Base-by-base conservation (phyloP, 2,888 invertebrate species). In the Scaptomyza parva region DNA sequence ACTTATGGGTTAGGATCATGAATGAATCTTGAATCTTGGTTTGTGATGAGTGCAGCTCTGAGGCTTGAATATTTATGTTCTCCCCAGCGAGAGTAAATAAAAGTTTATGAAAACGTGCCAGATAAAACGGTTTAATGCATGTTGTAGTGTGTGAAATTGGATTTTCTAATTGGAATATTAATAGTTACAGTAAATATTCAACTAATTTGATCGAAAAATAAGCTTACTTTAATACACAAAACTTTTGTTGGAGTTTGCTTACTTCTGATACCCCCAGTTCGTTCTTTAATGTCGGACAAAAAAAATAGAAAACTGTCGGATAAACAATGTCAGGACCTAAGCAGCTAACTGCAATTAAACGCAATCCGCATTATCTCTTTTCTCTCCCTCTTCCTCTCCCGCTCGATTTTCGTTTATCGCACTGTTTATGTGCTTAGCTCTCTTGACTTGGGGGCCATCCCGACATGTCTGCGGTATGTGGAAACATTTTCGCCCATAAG, bases 381-480 rank as follows among this genome's bases (percentile, higher is more conserved):
- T n/a, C 6, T n/a, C 6, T 33, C n/a, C 2, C 70, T 72, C 61
- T 18, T 37, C 77, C 66, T 66, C 61, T 18, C 40, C 40, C 62
- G n/a, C n/a, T n/a, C n/a, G n/a, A n/a, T 37, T 43, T 17, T 35
- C 40, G 61, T 63, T 76, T 64, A 78, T 58, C 76, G 59, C 51
- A 48, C 18, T 64, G 70, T 71, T 76, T 75, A 78, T 75, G 76
- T 60, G 75, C 65, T 72, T 67, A 75, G 65, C 55, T 57, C 55
- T 37, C 55, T n/a, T n/a, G 28, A 51, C 24, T 57, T 41, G 48
- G n/a, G 5, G n/a, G 11, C 22, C 14, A 35, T 33, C 50, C 47
- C 59, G 57, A 61, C 60, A 70, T 74, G 81, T 82, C 81, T 82
- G 86, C 81, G 81, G 86, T 78, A 86, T 81, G 81, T 83, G 80